phyloP scores from a whole-genome alignment of 2,113 vertebrate genomes.

The Oncorhynchus kisutch region DNA sequence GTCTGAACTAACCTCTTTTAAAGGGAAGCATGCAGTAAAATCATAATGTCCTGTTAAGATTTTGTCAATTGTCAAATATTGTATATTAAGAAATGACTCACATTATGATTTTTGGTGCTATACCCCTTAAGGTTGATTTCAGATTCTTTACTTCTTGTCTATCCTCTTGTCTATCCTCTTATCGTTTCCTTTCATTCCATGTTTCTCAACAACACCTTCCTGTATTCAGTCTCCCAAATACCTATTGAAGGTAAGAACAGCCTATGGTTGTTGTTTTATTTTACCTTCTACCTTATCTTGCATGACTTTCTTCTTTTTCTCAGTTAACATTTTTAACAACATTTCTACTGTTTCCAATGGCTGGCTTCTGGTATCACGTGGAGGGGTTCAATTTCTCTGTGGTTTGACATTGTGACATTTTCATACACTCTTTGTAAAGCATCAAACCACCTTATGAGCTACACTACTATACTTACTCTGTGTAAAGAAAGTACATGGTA shows the following conservation, averaged over 20 bases:
- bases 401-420: background rate
- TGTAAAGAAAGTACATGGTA: slow-evolving; percentile 8
- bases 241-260: slow-evolving; percentile 78
- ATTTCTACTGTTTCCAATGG: background rate
- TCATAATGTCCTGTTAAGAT: slow-evolving; percentile 17
- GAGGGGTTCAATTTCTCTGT: background rate
- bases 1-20: slow-evolving; percentile 18
- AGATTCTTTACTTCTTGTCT: slow-evolving; percentile 46
- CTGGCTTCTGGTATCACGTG: background rate
- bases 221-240: slow-evolving; percentile 79
- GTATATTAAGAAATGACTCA: background rate
- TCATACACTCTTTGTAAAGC: background rate
- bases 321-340: background rate
- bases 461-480: background rate
- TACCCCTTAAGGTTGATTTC: slow-evolving; percentile 38
- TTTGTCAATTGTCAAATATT: background rate
- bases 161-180: slow-evolving; percentile 56
- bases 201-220: slow-evolving; percentile 51
- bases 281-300: background rate
- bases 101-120: slow-evolving; percentile 17
- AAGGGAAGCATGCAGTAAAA: slow-evolving; percentile 14
- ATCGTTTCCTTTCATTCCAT: slow-evolving; percentile 57
- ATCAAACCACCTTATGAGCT: background rate
- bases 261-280: background rate
- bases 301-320: background rate